These are phyloP conservation scores for Corythornis vintsioides DNA, from an alignment of 2,113 vertebrate genomes.

Conservation along the genomic window DNA sequence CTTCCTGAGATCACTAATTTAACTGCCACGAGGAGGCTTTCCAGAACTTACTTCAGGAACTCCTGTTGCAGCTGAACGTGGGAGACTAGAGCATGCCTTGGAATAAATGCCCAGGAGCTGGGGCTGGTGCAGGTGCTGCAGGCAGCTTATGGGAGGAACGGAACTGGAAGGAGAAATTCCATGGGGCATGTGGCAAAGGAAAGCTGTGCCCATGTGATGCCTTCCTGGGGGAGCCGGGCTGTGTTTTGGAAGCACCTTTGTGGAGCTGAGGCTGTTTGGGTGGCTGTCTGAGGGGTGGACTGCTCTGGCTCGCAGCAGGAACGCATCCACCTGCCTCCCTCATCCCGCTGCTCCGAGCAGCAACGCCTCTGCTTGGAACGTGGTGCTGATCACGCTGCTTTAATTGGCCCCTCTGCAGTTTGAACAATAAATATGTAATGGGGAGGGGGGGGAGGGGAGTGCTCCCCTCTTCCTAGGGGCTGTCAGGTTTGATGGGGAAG, in stretches of 20 bases:
- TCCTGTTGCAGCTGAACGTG: background rate
- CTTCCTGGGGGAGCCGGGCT: background rate
- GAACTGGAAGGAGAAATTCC: background rate
- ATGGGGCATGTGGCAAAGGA: background rate
- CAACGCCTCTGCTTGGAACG: background rate
- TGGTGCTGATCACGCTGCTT: background rate
- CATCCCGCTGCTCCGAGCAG: background rate
- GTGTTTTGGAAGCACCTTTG: background rate
- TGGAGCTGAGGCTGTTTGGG: background rate
- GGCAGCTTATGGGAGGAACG: background rate
- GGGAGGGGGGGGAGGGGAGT: background rate
- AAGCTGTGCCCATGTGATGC: background rate
- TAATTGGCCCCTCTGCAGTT: constrained; percentile 65
- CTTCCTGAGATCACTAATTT: background rate
- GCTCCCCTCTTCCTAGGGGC: background rate
- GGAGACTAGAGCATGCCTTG: background rate
- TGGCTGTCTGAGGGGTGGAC: background rate
- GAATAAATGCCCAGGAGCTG: background rate
- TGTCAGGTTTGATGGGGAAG: background rate
- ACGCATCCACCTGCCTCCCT: background rate
- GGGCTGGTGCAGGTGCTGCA: background rate
- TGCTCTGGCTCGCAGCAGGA: rapidly evolving
- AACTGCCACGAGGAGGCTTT: background rate
- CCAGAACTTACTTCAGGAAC: constrained; percentile 44
- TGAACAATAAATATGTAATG: constrained; percentile 28